Evolutionary conservation across 2,113 vertebrate species (phyloP).

Genomic region (Tragelaphus strepsiceros): DNA sequence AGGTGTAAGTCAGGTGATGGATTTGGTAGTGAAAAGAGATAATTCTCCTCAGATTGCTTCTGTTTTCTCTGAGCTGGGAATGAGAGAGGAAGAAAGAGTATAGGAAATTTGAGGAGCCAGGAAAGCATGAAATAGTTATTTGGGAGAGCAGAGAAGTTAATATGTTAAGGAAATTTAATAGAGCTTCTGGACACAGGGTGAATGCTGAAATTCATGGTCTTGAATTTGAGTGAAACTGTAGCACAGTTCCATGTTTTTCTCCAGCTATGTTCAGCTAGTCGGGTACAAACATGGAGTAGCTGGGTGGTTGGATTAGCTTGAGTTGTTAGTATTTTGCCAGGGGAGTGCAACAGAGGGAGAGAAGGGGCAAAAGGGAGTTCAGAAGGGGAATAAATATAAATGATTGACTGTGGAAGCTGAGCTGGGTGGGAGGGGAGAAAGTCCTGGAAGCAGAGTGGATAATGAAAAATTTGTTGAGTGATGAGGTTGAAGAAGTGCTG

Average conservation of each 20-base stretch:
- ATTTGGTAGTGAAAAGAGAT: not conserved
- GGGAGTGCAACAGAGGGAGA: not conserved
- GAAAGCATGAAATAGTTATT: slow-evolving; percentile 7
- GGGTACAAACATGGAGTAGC: not conserved
- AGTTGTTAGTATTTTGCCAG: not conserved
- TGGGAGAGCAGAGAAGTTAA: not conserved
- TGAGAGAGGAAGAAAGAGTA: not conserved
- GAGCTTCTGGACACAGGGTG: not conserved
- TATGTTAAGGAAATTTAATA: not conserved
- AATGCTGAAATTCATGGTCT: not conserved
- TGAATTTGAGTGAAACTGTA: not conserved
- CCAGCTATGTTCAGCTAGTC: not conserved
- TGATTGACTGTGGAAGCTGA: not conserved
- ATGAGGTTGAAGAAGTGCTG: not conserved
- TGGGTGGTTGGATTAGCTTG: not conserved
- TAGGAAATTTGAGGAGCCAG: not conserved
- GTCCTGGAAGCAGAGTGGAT: not conserved
- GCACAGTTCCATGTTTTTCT: not conserved
- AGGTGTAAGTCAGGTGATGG: not conserved
- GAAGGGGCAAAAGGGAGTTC: not conserved
- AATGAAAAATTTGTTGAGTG: not conserved
- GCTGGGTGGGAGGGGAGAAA: not conserved
- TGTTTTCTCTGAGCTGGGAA: not conserved
- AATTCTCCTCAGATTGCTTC: not conserved
- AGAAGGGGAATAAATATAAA: not conserved